Percentiles rank a stretch among this genome's conserved stretches.
These are phyloP conservation scores for Leistus spinibarbis DNA, from an alignment of 2,888 invertebrate species.

Conservation along the genomic window DNA sequence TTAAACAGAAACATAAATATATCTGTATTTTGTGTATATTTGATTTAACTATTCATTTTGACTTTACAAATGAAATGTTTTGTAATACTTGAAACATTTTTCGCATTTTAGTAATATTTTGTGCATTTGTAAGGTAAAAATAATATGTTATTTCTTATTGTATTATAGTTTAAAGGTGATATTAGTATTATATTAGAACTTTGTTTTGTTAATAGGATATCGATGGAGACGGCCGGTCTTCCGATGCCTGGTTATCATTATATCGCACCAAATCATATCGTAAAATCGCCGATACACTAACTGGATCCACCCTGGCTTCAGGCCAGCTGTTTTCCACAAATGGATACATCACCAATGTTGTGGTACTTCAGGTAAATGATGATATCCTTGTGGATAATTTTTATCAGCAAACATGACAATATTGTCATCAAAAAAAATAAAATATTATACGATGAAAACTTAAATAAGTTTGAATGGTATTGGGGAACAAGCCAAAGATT, in stretches of 20 bases:
- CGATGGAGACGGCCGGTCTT: constrained; percentile 92
- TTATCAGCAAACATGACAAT: constrained; percentile 47
- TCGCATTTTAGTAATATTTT: too few relatives aligned
- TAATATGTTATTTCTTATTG: not conserved
- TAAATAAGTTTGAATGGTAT: constrained; percentile 59
- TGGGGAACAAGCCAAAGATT: constrained; percentile 86
- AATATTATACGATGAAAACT: constrained; percentile 36
- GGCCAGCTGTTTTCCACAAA: constrained; percentile 40
- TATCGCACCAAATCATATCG: constrained; percentile 91
- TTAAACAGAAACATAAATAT: not conserved
- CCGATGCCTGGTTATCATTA: constrained; percentile 91
- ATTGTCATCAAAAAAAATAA: constrained; percentile 47
- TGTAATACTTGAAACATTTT: too few relatives aligned
- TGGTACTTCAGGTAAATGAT: constrained; percentile 51
- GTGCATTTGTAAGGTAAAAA: too few relatives aligned
- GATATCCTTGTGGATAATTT: constrained; percentile 20
- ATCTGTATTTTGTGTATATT: not conserved
- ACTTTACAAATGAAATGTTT: not conserved
- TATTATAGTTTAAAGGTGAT: not conserved
- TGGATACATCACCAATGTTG: constrained; percentile 54
- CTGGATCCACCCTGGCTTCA: constrained; percentile 53
- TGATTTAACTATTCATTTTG: not conserved
- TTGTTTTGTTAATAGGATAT: constrained; percentile 71
- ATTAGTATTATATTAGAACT: not conserved
- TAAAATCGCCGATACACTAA: constrained; percentile 90